Conservation (phyloP, 2,797 vertebrate species). For the Tenualosa ilisha region DNA sequence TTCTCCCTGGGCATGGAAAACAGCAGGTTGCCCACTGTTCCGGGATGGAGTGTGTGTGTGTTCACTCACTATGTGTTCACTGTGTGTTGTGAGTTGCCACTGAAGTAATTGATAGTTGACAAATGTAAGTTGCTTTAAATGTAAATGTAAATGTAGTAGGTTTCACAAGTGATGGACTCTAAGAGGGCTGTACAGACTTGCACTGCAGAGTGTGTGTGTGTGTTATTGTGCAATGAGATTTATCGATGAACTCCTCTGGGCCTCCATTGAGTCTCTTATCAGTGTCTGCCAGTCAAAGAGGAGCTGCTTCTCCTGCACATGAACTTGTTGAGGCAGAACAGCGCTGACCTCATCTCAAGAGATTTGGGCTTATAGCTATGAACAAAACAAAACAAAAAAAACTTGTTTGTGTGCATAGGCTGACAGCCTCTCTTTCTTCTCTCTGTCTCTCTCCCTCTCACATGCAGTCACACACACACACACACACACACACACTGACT, state of each 20-base stretch:
- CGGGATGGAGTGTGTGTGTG: too few species aligned
- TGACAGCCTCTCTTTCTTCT: too few species aligned
- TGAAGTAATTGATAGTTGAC: too few species aligned
- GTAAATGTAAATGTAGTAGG: too few species aligned
- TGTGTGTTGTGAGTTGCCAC: too few species aligned
- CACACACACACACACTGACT: background rate
- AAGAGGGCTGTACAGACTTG: background rate
- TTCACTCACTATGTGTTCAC: too few species aligned
- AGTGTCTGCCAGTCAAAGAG: background rate
- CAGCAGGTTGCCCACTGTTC: too few species aligned
- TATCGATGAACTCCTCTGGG: background rate
- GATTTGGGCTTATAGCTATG: background rate
- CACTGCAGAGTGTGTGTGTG: background rate
- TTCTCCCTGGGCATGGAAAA: too few species aligned
- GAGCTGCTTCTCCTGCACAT: background rate
- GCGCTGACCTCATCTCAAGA: background rate
- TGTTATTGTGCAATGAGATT: background rate
- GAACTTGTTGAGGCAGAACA: background rate
- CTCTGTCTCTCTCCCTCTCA: background rate
- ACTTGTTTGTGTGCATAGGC: too few species aligned
- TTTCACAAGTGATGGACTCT: background rate
- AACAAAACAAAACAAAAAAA: background rate
- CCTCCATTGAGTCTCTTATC: background rate
- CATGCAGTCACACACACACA: background rate
- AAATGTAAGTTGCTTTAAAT: too few species aligned